These are phyloP conservation scores for Cantharis flavilabris DNA, from an alignment of 2,888 invertebrate genomes.

Conservation along the genomic window DNA sequence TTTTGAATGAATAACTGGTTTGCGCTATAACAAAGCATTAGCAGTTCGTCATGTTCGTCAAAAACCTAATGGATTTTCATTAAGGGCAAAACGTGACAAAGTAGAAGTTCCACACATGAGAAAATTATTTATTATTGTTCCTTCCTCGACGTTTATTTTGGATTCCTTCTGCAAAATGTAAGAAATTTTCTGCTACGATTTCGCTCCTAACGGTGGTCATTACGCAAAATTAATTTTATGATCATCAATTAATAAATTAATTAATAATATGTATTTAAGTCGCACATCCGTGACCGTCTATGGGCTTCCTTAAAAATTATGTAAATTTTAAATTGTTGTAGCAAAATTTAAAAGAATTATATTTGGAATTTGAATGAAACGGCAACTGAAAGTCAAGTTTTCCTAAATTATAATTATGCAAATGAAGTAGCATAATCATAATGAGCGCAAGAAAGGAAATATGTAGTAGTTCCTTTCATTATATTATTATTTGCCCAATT, in stretches of 20 bases:
- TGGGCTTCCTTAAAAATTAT: not conserved
- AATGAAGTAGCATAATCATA: not conserved
- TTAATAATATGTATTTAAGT: not conserved
- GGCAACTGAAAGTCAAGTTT: not conserved
- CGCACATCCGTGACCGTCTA: not conserved
- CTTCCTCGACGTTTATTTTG: not conserved
- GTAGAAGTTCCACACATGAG: not conserved
- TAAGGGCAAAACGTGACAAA: not conserved
- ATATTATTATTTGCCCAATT: not conserved
- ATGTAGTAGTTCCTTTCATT: not conserved
- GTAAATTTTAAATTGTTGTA: not conserved
- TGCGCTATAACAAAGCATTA: not conserved
- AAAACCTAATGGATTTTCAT: not conserved
- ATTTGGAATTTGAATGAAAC: not conserved
- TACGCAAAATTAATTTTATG: not conserved
- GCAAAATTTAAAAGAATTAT: not conserved
- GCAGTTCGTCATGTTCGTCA: not conserved
- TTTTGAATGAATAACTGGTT: not conserved
- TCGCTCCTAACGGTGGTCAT: not conserved
- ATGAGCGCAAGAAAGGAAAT: not conserved
- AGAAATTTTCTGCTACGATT: not conserved
- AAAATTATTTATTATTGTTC: not conserved
- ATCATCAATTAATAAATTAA: not conserved
- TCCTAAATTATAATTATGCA: not conserved
- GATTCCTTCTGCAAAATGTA: not conserved